Conservation (phyloP, 2,888 invertebrate genomes). For the Deroplatys truncata region DNA sequence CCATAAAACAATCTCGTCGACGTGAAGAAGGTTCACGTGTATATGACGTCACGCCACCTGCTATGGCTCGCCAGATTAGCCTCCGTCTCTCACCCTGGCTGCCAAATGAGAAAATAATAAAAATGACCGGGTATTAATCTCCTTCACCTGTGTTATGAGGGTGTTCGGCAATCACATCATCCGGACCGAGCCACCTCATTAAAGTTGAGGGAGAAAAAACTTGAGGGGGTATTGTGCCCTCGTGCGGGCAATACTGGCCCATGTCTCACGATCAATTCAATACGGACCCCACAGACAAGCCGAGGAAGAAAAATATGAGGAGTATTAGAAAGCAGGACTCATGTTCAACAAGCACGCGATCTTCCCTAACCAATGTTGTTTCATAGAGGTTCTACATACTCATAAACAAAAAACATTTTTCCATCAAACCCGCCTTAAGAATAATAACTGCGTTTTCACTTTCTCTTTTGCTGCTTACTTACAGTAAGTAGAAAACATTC, state of each 20-base stretch:
- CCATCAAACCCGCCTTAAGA: too few species aligned
- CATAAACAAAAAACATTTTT: too few species aligned
- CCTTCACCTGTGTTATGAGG: not conserved
- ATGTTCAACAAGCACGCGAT: too few species aligned
- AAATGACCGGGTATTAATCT: constrained; percentile 5
- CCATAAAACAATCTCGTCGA: not conserved
- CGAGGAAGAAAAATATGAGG: too few species aligned
- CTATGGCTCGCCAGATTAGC: not conserved
- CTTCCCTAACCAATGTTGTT: too few species aligned
- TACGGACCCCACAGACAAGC: too few species aligned
- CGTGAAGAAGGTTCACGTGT: too few species aligned
- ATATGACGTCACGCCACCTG: not conserved
- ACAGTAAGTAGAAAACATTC: too few species aligned
- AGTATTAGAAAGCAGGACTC: too few species aligned
- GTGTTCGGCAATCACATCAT: not conserved
- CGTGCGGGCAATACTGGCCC: not conserved
- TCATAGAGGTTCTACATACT: too few species aligned
- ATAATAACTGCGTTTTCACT: too few species aligned
- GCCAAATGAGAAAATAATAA: not conserved
- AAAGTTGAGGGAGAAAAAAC: not conserved
- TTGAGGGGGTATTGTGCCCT: not conserved
- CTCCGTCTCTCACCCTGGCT: not conserved
- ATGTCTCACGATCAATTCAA: not conserved
- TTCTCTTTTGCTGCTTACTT: too few species aligned
- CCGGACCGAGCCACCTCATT: not conserved